Evolutionary conservation across 2,888 invertebrate genomes (phyloP), one percentile per base, ranked within the genome.

Genomic region (Blomia tropicalis): DNA sequence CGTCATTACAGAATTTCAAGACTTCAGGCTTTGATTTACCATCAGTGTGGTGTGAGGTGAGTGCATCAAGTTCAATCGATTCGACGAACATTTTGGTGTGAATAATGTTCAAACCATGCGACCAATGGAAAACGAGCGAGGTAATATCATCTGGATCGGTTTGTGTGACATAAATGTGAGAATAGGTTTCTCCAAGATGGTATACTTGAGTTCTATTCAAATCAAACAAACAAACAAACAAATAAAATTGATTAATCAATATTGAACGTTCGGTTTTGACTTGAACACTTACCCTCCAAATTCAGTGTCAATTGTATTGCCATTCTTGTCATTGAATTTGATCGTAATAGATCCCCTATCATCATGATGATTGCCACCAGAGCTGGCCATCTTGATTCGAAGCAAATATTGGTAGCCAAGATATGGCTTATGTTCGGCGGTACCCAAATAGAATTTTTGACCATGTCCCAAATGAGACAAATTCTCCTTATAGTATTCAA

Each of bases 401-500:
- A 36, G 7, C 36, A 36, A 36, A 36, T 36, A 36, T 7, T 36
- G 7, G 7, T 17, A 36, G n/a, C n/a, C n/a, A n/a, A n/a, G n/a
- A 36, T 11, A 36, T 7, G 36, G 36, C 17, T 36, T 17, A 36
- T 36, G 36, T 11, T 36, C 7, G 17, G 7, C 17, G 36, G 36
- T 36, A 17, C 7, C 36, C 7, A 36, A 11, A 36, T 11, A 36
- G 36, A 11, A 36, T 7, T 17, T 7, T 7, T 36, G 36, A 11
- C 36, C 36, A 17, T 36, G 36, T 36, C 17, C 36, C 7, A 36
- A 17, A 17, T 36, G 36, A 36, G 36, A 11, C 7, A 7, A 17
- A 36, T 36, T 7, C 17, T 36, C 17, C 36, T 17, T 17, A 36
- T 11, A 36, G 36, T 11, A 72, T 32, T 71, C 69, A 43, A 69